A percentile compares a stretch with the other conserved stretches of the same genome.
These are phyloP conservation scores for Etia nguti DNA, from an alignment of 2,113 vertebrate genomes.

Conservation along the genomic window DNA sequence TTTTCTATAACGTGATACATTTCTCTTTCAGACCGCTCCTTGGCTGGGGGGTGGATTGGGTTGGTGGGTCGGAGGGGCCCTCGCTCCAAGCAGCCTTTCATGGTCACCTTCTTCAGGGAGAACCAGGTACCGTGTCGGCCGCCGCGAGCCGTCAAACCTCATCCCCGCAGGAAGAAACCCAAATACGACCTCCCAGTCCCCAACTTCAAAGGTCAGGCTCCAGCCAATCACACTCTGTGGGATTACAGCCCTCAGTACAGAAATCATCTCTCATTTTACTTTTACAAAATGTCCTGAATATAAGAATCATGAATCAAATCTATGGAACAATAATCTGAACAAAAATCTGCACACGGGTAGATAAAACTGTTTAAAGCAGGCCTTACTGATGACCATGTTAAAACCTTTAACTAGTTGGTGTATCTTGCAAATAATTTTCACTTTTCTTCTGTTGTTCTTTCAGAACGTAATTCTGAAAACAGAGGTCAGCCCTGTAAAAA, in stretches of 20 bases:
- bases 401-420: fast-evolving
- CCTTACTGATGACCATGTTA: background rate
- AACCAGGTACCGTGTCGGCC: constrained; percentile 74
- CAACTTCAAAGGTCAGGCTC: constrained; percentile 80
- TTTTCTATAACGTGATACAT: fast-evolving
- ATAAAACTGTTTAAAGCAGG: background rate
- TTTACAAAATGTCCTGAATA: no score
- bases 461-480: constrained; percentile 70
- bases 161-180: constrained; percentile 78
- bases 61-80: constrained; percentile 83
- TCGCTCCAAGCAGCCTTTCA: constrained; percentile 89
- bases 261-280: no score
- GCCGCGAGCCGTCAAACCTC: constrained; percentile 72
- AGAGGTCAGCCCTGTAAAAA: constrained; percentile 83
- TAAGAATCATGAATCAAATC: background rate
- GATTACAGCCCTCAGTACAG: background rate
- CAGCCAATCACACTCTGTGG: background rate
- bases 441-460: background rate
- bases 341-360: no score
- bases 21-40: constrained; percentile 76
- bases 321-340: background rate
- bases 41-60: constrained; percentile 83
- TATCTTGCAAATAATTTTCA: background rate
- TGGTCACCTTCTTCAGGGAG: constrained; percentile 93
- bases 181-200: constrained; percentile 82